Base-by-base conservation (phyloP, 2,888 invertebrate species). In the Drosophila bunnanda region DNA sequence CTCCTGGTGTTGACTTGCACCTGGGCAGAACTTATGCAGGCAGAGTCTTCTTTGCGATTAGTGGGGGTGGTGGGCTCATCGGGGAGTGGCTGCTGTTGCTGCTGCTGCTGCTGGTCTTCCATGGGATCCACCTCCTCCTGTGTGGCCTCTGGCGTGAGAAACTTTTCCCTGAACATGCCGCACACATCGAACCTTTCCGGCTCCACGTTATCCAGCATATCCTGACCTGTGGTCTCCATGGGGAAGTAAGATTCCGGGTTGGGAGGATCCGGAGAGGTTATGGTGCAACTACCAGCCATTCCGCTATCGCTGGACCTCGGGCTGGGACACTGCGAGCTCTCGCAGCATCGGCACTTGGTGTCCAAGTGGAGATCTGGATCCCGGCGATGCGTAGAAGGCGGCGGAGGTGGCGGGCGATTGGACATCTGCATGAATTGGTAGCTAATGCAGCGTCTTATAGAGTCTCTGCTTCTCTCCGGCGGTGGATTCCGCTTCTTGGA, bases 251-350 rank as follows among this genome's bases (percentile, higher is more conserved):
- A 75, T 36, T 89, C 84, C 17, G 65, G 75, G 34, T 79, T 80
- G 30, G 92, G 91, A n/a, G 95, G 93, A 91, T 96, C 96, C 0
- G 96, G 96, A 1, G 96, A 95, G 7, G 96, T 94, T 70, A 96
- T 93, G 62, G 95, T 95, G 88, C 95, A 96, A 92, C 96, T 96
- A 30, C 97, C 97, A 1, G 96, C 97, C 93, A 97, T 96, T 28
- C 97, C 97, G 0, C 97, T 97, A 91, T 93, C 93, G 17, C 97
- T 97, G 9, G 96, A 96, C 74, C 96, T 93, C 0, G 95, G 95
- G 91, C 96, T 96, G 41, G 94, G 94, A 75, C 94, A 95, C 77
- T 94, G 91, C 0, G 94, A 95, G 79, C 93, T 93, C 79, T 94
- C 94, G 77, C 95, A 95, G 82, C 94, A 95, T 85, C 94, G 94